phyloP scores from a whole-genome alignment of 2,888 invertebrate species.

The Bibio marci region DNA sequence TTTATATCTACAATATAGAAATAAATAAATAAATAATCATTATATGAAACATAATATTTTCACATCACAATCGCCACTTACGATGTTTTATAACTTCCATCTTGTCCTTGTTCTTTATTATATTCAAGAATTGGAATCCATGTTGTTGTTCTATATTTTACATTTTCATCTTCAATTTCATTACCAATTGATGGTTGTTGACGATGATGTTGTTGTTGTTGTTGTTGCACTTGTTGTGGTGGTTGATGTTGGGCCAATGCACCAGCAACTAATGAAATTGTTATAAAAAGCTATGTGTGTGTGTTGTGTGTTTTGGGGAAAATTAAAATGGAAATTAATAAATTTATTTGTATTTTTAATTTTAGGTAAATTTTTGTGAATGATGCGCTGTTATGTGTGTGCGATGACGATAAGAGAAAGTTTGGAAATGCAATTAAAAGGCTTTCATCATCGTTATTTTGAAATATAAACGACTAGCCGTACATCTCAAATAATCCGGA shows the following conservation, averaged over 20 bases:
- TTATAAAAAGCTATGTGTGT: conserved; percentile 4
- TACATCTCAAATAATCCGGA: too few species aligned
- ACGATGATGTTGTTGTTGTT: conserved; percentile 10
- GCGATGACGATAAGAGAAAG: conserved; percentile 1
- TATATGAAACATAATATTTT: conserved; percentile 11
- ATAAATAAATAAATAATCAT: too few species aligned
- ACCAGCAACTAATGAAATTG: conserved; percentile 5
- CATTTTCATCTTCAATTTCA: conserved; percentile 14
- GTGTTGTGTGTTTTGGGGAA: neutral
- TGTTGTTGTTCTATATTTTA: conserved; percentile 41
- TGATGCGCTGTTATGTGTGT: neutral
- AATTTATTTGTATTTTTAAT: too few species aligned
- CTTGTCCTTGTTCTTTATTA: conserved; percentile 66
- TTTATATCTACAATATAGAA: conserved; percentile 40
- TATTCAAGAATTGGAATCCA: conserved; percentile 64
- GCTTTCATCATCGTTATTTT: too few species aligned
- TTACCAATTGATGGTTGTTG: conserved; percentile 8
- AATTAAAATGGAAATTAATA: too few species aligned
- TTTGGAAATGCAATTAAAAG: neutral
- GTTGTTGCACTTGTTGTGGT: conserved; percentile 2
- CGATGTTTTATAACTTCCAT: conserved; percentile 70
- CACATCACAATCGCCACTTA: conserved; percentile 26
- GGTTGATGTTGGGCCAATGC: conserved; percentile 3
- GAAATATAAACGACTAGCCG: too few species aligned
- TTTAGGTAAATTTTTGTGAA: too few species aligned